Base-by-base conservation (phyloP, 30 jellyfish, hydroid and myxozoan species). In the Catostylus mosaicus region DNA sequence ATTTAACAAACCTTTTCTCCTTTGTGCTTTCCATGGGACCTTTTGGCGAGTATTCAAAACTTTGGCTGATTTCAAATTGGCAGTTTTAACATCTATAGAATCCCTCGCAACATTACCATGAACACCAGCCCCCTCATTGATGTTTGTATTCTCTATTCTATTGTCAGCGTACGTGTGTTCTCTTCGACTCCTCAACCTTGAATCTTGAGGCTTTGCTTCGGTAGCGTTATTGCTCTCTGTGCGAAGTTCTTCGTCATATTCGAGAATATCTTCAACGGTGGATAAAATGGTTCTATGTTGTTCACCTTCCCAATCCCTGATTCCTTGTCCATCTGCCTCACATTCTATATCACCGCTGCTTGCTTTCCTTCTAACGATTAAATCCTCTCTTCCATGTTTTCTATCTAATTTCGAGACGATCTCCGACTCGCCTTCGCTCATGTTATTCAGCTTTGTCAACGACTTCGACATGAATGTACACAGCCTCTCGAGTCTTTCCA, bases 401-500 rank as follows among this genome's bases (percentile, higher is more conserved):
- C 52, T 73, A 67, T 81, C 91, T 9, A 81, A 81, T 50, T 51
- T 63, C 16, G 59, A 26, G 34, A 66, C 68, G 2, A 81, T 81
- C 73, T 81, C 91, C 0, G 91, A 81, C 12, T 79, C 89, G 30
- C 69, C 89, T 12, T 81, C 91, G 36, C 78, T 60, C 91, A 81
- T 81, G 16, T 78, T 74, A 61, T 81, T 81, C 66, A 81, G 27
- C 23, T 81, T 81, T 18, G 91, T 81, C 78, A 81, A 51, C 40
- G 91, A 81, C 46, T 81, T 81, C 73, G 91, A 65, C 91, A 81
- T 81, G 33, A 81, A 56, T 11, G 91, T 29, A n/a, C 91, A 54
- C 78, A 81, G 78, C 34, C 69, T 67, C 27, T 68, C 84, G 10
- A 81, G 84, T 47, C 77, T 67, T 34, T 65, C 84, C 84, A 81